Conservation (phyloP, 2,888 invertebrate species). For the Meliscaeva auricollis region DNA sequence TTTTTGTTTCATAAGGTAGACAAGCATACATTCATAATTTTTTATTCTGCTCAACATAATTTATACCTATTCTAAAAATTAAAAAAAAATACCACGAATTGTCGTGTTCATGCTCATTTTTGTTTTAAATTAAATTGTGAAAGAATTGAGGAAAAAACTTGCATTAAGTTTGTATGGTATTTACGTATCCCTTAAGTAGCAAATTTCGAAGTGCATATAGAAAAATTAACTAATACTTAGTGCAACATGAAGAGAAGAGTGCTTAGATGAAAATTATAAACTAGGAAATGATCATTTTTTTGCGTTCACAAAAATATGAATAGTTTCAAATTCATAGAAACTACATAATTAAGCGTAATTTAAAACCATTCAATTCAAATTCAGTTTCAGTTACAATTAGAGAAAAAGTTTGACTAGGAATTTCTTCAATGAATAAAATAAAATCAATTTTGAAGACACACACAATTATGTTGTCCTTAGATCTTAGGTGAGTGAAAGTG, state of each 20-base stretch:
- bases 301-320: conserved; percentile 56
- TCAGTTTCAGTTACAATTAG: conserved; percentile 15
- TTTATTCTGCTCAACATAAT: neutral
- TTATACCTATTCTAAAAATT: neutral
- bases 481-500: conserved; percentile 44
- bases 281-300: conserved; percentile 42
- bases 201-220: conserved; percentile 62
- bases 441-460: conserved; percentile 43
- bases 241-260: conserved; percentile 71
- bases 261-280: conserved; percentile 42
- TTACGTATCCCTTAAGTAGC: conserved; percentile 38
- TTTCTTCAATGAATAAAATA: neutral
- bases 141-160: conserved; percentile 49
- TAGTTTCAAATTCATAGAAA: conserved; percentile 50
- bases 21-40: conserved; percentile 5
- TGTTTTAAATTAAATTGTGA: neutral
- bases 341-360: conserved; percentile 56
- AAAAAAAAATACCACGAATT: neutral
- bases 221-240: conserved; percentile 51
- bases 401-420: conserved; percentile 16
- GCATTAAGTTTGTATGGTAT: conserved; percentile 32
- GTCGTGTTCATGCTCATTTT: conserved; percentile 52
- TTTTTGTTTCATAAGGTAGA: neutral
- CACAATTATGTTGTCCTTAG: conserved; percentile 10
- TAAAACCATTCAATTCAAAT: conserved; percentile 56